Conservation (phyloP, 2,797 vertebrate species). For the Urosaurus nigricauda region DNA sequence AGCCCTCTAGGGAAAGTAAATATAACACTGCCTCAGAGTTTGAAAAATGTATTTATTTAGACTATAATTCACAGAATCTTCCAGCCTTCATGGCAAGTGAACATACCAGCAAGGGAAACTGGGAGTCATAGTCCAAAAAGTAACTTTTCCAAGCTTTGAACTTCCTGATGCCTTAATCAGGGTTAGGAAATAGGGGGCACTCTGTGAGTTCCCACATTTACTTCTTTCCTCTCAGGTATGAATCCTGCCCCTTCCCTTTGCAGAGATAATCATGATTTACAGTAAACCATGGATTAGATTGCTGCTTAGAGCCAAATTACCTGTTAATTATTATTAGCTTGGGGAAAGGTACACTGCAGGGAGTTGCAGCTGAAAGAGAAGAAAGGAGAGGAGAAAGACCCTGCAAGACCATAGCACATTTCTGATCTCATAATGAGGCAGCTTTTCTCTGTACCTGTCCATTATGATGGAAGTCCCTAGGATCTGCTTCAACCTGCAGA, state of each 20-base stretch:
- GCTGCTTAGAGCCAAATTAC: background rate
- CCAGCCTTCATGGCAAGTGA: no score
- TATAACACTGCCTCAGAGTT: no score
- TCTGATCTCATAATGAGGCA: background rate
- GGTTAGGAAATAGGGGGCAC: background rate
- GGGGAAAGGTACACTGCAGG: background rate
- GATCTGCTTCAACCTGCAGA: background rate
- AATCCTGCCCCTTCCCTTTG: background rate
- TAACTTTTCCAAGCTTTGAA: no score
- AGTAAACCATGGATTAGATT: background rate
- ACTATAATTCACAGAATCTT: no score
- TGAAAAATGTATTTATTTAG: no score
- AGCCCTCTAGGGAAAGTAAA: no score
- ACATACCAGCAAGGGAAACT: no score
- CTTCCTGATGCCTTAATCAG: background rate
- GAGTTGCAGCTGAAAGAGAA: background rate
- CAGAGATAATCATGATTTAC: background rate
- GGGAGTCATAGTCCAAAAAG: no score
- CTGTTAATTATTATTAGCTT: background rate
- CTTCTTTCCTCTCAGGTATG: background rate
- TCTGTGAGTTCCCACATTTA: background rate
- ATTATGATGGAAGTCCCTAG: background rate
- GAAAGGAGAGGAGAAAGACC: background rate
- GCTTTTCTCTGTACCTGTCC: background rate
- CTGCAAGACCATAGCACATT: background rate